Conservation (phyloP, 2,888 invertebrate species). For the Epirrita christyi region DNA sequence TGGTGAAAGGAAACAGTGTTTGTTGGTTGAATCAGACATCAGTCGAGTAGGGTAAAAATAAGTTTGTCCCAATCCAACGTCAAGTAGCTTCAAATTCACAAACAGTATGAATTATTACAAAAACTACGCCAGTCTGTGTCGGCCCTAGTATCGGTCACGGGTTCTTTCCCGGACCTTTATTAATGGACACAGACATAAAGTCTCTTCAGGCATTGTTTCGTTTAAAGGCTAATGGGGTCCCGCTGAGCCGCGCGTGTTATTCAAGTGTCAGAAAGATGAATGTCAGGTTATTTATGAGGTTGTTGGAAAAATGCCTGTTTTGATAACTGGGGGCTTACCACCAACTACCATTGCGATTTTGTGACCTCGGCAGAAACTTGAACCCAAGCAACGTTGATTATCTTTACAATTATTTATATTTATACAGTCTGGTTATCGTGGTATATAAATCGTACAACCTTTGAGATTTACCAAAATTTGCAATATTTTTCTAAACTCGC, state of each 20-base stretch:
- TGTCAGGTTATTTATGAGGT: conserved; percentile 76
- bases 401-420: neutral
- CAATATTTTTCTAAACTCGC: neutral
- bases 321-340: conserved; percentile 45
- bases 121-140: neutral
- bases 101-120: neutral
- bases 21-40: too few relatives aligned
- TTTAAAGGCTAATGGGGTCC: conserved; percentile 75
- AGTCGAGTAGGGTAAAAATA: too few relatives aligned
- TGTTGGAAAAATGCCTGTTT: conserved; percentile 59
- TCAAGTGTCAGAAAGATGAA: conserved; percentile 80
- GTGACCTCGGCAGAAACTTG: conserved; percentile 20
- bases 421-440: too few relatives aligned
- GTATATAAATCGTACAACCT: neutral
- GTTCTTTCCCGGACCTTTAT: conserved; percentile 56
- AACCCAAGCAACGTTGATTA: too few relatives aligned
- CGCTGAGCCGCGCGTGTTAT: conserved; percentile 66
- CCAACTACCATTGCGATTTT: neutral
- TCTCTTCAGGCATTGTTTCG: conserved; percentile 69
- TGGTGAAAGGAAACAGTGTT: too few relatives aligned
- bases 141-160: conserved; percentile 29
- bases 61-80: too few relatives aligned
- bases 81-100: too few relatives aligned
- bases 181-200: conserved; percentile 63
- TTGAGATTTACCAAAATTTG: neutral